Conservation (phyloP, 2,113 vertebrate species). For the Sturnira hondurensis region DNA sequence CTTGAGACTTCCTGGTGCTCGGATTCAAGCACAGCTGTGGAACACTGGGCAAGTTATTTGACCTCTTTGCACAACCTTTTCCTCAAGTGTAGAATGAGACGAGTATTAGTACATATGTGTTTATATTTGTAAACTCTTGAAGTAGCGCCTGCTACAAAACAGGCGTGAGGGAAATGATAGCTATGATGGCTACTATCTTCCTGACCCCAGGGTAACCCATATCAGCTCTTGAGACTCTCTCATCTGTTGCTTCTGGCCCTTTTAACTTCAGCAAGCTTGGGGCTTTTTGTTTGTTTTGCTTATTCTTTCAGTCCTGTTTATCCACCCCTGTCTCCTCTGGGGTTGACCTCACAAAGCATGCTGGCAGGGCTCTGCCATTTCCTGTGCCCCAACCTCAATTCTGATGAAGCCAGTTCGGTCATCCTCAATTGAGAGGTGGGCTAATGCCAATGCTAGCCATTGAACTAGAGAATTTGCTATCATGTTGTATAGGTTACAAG, state of each 20-base stretch:
- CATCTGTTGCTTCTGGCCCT: background rate
- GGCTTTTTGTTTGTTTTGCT: background rate
- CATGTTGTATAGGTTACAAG: background rate
- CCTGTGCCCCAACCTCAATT: background rate
- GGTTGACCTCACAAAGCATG: background rate
- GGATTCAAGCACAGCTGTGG: background rate
- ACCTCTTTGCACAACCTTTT: background rate
- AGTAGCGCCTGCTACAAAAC: background rate
- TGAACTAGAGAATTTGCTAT: background rate
- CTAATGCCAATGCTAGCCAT: background rate
- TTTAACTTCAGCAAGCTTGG: background rate
- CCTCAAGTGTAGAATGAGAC: background rate
- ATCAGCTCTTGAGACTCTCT: background rate
- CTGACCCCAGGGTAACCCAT: background rate
- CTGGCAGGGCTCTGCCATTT: background rate
- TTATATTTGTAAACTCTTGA: background rate
- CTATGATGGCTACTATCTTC: background rate
- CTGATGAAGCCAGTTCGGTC: background rate
- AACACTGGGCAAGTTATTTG: background rate
- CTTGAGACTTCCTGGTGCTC: background rate
- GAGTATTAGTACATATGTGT: background rate
- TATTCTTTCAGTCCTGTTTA: background rate
- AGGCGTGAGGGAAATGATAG: background rate
- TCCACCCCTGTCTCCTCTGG: fast-evolving
- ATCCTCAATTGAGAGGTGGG: background rate